phyloP scores from a whole-genome alignment of 2,797 vertebrate genomes.

The Pseudochaenichthys georgianus region DNA sequence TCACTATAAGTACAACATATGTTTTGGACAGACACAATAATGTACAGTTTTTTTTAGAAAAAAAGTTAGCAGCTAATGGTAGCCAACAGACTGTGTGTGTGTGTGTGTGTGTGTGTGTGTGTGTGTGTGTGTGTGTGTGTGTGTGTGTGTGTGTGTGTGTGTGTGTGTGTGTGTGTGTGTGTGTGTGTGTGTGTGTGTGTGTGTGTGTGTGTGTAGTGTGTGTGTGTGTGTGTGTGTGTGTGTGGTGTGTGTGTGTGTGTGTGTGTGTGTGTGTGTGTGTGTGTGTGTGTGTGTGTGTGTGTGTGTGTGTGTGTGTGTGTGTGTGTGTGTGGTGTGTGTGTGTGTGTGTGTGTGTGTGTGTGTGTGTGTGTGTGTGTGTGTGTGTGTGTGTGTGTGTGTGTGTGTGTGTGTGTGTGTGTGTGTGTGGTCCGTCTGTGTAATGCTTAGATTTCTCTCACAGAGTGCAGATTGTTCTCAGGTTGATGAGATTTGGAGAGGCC shows the following conservation, averaged over 20 bases:
- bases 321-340: not conserved
- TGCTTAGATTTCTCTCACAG: slow-evolving; percentile 49
- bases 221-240: too few species aligned
- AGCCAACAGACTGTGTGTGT: not conserved
- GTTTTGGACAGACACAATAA: too few species aligned
- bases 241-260: not conserved
- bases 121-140: not conserved
- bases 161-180: not conserved
- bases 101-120: too few species aligned
- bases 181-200: not conserved
- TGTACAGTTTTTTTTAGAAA: too few species aligned
- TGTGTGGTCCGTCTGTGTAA: slow-evolving; percentile 15
- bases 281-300: not conserved
- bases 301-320: not conserved
- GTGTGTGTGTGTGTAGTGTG: too few species aligned
- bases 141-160: not conserved
- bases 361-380: not conserved
- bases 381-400: not conserved
- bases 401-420: not conserved
- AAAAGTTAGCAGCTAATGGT: too few species aligned
- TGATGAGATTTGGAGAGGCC: slow-evolving; percentile 50
- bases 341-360: not conserved
- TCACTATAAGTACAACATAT: too few species aligned
- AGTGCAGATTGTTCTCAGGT: slow-evolving; percentile 63
- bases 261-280: not conserved